Percentiles rank a stretch among this genome's conserved stretches.
Evolutionary conservation across 92 coral and sea anemone genomes (phyloP).

Genomic region (Galaxea fascicularis): DNA sequence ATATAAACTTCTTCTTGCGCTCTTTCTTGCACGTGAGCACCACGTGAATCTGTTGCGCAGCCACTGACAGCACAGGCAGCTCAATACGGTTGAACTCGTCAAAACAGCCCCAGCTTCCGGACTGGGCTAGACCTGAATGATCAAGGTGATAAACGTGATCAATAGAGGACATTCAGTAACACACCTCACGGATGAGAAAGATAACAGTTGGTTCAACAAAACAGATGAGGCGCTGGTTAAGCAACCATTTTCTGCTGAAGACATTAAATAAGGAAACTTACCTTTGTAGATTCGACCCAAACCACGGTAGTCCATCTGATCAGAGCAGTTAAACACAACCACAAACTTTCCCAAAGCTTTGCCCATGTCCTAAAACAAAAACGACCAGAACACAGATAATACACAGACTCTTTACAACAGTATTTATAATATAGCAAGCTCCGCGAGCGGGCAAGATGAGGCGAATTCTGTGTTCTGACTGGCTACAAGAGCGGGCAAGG

Average conservation of each 20-base stretch:
- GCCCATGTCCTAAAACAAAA: conserved; percentile 90
- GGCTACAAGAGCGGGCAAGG: too few species aligned
- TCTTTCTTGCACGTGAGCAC: conserved; percentile 99
- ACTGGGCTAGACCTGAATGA: conserved; percentile 91
- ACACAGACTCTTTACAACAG: not conserved
- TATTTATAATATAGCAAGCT: too few species aligned
- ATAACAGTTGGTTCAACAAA: not conserved
- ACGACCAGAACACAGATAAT: not conserved
- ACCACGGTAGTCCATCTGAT: conserved; percentile 99
- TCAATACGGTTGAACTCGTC: conserved; percentile 99
- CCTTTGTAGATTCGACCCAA: conserved; percentile 98
- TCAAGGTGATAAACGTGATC: not conserved
- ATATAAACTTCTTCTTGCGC: conserved; percentile 85
- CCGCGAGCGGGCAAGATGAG: too few species aligned
- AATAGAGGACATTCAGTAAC: too few species aligned
- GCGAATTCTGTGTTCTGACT: too few species aligned
- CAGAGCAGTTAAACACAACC: conserved; percentile 98
- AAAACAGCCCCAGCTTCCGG: conserved; percentile 99
- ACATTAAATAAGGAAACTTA: not conserved
- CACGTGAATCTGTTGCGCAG: conserved; percentile 99
- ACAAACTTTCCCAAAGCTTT: conserved; percentile 99
- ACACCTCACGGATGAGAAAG: not conserved
- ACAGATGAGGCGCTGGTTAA: not conserved
- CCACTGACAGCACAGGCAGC: conserved; percentile 98
- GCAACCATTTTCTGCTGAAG: not conserved